Evolutionary conservation across 2,888 invertebrate species (phyloP).

Genomic region (Drosophila neoperkinsi): DNA sequence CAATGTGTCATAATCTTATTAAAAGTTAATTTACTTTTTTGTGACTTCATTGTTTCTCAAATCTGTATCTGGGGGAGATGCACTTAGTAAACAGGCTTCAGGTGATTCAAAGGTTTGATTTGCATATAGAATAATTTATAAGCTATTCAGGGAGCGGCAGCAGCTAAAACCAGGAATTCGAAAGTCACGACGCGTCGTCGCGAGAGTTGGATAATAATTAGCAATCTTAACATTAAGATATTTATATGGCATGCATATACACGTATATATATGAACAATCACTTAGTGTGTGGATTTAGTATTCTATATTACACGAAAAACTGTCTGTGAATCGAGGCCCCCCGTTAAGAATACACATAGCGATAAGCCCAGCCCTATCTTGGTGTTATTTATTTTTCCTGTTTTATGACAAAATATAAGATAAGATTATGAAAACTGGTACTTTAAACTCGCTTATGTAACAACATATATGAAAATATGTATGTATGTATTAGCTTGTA

Average conservation of each 20-base stretch:
- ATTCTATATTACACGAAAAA: constrained; percentile 2
- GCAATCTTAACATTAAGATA: not conserved
- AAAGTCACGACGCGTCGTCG: not conserved
- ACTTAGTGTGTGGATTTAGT: not conserved
- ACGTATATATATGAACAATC: not conserved
- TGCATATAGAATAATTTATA: constrained; percentile 40
- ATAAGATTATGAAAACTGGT: constrained; percentile 50
- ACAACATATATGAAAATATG: not conserved
- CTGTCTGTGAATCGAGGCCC: not conserved
- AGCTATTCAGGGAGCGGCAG: constrained; percentile 34
- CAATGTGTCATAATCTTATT: not conserved
- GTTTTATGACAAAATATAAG: constrained; percentile 8
- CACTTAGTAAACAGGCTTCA: constrained; percentile 26
- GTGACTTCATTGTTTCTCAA: not conserved
- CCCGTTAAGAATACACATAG: not conserved
- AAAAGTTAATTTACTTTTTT: not conserved
- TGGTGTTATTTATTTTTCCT: constrained; percentile 42
- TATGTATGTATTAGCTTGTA: not conserved
- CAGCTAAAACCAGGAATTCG: constrained; percentile 11
- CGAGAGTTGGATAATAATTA: constrained; percentile 1
- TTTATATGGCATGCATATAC: not conserved
- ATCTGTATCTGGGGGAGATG: constrained; percentile 20
- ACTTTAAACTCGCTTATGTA: constrained; percentile 43
- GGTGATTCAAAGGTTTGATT: constrained; percentile 10
- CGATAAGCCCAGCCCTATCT: constrained; percentile 41